Evolutionary conservation across 2,113 vertebrate genomes (phyloP), one percentile per base, ranked within the genome.

Genomic region (Eleginops maclovinus): DNA sequence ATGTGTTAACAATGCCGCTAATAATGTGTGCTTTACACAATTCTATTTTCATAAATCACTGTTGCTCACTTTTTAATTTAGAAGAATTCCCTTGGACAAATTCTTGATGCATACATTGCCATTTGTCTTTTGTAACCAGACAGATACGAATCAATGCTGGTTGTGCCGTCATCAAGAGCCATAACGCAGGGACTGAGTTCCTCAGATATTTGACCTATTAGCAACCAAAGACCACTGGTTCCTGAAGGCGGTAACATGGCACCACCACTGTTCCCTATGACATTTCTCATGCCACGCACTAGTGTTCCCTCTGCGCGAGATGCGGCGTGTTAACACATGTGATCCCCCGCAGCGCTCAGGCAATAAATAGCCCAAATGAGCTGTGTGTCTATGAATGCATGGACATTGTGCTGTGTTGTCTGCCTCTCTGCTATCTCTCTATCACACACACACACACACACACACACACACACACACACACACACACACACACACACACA

Each of bases 251-350:
- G 54, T 14, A 55, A 62, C 80, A 68, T 15, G n/a, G 72, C 75
- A 10, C 61, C 75, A 8, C 81, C 64, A 13, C 69, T 14, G 72
- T 62, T 92, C 70, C 67, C 78, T 79, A 40, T 89, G 89, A 92
- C 90, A 91, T 93, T 91, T 92, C 77, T 87, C 81, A 41, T 87
- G 84, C 87, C 91, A 84, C 78, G 64, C 88, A 80, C 62, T 55
- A 63, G 80, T 68, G 79, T 84, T 79, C 44, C 31, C 82, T 86
- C 69, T 67, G 83, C 15, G 62, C 43, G 16, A 28, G 76, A 62
- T 40, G 5, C 12, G 4, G 66, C 40, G 41, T 65, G 73, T 63
- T 71, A 84, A 75, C 84, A 79, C 88, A 88, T 44, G 82, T 87
- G 84, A 89, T 43, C 84, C 79, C 88, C 28, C 53, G 51, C 22